Percentiles rank a stretch among this genome's conserved stretches.
phyloP scores from a whole-genome alignment of 2,797 vertebrate species.

The Danio choprae region DNA sequence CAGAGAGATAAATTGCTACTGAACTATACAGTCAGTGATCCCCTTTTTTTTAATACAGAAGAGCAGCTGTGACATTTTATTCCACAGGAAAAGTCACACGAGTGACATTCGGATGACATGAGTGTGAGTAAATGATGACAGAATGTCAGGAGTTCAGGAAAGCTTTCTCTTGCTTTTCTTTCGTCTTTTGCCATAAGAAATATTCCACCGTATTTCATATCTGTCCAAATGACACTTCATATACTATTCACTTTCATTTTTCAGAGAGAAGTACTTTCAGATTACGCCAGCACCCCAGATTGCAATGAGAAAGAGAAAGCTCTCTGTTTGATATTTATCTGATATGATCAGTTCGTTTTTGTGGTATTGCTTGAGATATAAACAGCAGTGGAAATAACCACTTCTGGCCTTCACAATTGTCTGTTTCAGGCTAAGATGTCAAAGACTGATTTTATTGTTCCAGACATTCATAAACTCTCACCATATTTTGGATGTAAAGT shows the following conservation, averaged over 20 bases:
- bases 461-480: background rate
- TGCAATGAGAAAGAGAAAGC: conserved; percentile 5
- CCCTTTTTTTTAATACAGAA: background rate
- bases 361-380: background rate
- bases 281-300: background rate
- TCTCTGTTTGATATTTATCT: conserved; percentile 7
- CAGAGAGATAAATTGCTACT: background rate
- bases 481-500: background rate
- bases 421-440: background rate
- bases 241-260: conserved; percentile 8
- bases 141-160: conserved; percentile 17
- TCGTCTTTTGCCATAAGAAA: background rate
- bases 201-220: background rate
- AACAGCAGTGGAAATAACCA: background rate
- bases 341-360: background rate
- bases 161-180: background rate
- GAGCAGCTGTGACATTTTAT: background rate
- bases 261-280: conserved; percentile 18
- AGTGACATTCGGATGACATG: background rate
- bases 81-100: background rate
- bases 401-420: background rate
- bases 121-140: conserved; percentile 1
- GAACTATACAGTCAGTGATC: background rate
- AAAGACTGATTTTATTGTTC: background rate
- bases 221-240: background rate